phyloP scores from a whole-genome alignment of 2,797 vertebrate genomes.

The Pseudochromis fuscus region DNA sequence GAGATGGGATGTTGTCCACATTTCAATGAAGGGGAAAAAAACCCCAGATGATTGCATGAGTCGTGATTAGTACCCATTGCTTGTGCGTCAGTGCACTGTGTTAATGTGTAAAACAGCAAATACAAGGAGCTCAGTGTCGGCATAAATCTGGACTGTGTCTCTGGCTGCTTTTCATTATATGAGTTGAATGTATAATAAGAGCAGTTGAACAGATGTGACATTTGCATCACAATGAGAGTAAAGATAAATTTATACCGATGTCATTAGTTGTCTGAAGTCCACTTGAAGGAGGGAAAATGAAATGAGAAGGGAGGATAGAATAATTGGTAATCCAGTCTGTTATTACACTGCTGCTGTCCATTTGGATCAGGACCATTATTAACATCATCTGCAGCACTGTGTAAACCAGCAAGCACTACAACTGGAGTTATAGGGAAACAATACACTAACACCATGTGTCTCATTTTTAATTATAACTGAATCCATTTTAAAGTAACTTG shows the following conservation, averaged over 20 bases:
- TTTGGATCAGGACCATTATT: slow-evolving; percentile 1
- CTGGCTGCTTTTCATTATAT: background rate
- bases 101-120: background rate
- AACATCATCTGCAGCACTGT: background rate
- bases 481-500: too few relatives aligned
- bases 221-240: slow-evolving; percentile 34
- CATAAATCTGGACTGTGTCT: background rate
- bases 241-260: background rate
- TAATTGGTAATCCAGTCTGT: background rate
- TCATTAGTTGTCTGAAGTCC: slow-evolving; percentile 1
- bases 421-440: background rate
- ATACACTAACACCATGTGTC: too few relatives aligned
- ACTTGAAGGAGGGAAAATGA: background rate
- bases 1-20: slow-evolving; percentile 4
- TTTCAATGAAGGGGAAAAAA: background rate
- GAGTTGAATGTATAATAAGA: slow-evolving; percentile 9
- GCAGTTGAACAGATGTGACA: background rate
- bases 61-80: slow-evolving; percentile 9
- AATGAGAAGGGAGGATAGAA: background rate
- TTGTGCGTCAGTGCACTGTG: background rate
- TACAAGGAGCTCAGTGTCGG: background rate
- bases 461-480: too few relatives aligned
- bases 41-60: background rate
- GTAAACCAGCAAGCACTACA: background rate
- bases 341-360: background rate